Evolutionary conservation across 2,888 invertebrate species (phyloP).

Genomic region (Palloptera scutellata): DNA sequence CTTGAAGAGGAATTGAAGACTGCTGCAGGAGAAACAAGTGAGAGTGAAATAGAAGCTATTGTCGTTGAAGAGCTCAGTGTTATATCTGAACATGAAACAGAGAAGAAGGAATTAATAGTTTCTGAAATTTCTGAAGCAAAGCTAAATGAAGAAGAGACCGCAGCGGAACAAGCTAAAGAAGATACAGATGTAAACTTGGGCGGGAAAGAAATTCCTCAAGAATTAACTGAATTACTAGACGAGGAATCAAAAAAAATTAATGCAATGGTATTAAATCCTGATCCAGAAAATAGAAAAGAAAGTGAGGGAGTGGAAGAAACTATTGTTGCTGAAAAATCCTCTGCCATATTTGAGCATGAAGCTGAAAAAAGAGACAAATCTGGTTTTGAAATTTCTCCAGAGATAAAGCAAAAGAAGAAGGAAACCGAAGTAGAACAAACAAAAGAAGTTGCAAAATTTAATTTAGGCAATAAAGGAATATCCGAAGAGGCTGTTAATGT

Average conservation of each 20-base stretch:
- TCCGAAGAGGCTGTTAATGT: no score
- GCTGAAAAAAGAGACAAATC: constrained; percentile 29
- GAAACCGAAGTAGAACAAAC: constrained; percentile 18
- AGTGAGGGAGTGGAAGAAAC: constrained; percentile 17
- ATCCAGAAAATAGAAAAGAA: neutral
- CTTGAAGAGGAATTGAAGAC: neutral
- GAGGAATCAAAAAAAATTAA: neutral
- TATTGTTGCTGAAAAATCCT: constrained; percentile 11
- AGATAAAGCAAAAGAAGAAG: constrained; percentile 18
- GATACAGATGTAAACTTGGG: neutral
- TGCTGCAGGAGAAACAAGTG: constrained; percentile 38
- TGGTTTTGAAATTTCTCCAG: constrained; percentile 19
- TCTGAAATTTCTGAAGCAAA: no score
- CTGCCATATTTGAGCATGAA: no score
- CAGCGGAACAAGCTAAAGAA: constrained; percentile 19
- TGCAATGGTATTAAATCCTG: neutral
- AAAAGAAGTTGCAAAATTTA: constrained; percentile 13
- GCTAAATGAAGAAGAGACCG: constrained; percentile 39
- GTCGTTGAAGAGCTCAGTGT: neutral
- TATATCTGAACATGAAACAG: neutral
- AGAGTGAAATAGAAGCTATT: constrained; percentile 37
- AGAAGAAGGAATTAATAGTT: neutral
- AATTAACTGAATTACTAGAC: constrained; percentile 2
- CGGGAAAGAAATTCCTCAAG: neutral
- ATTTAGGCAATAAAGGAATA: constrained; percentile 15